These are phyloP conservation scores for Halcyon smyrnensis DNA, from an alignment of 2,797 vertebrate species.

Conservation along the genomic window DNA sequence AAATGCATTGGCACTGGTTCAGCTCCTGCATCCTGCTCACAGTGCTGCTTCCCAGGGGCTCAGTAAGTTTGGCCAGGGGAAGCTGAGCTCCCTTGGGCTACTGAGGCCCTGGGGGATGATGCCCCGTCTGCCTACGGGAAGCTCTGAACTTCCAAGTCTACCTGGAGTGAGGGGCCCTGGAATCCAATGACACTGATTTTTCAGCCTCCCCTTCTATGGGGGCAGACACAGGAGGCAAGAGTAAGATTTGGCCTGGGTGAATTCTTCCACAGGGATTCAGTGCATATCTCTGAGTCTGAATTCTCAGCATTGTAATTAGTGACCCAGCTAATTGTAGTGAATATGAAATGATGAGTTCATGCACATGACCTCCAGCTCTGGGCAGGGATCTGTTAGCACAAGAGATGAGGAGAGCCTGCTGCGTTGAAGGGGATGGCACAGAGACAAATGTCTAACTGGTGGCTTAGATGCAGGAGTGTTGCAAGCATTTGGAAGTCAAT, in stretches of 20 bases:
- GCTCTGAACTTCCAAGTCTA: not conserved
- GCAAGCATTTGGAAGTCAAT: not conserved
- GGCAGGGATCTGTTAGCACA: not conserved
- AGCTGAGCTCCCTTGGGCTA: not conserved
- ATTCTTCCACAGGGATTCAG: not conserved
- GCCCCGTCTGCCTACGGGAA: accelerated
- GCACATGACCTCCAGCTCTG: not conserved
- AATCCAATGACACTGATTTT: accelerated
- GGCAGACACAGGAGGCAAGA: not conserved
- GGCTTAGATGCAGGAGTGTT: not conserved
- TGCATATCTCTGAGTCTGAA: not conserved
- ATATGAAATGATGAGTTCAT: not conserved
- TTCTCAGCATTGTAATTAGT: not conserved
- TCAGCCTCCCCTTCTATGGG: not conserved
- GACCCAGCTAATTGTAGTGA: not conserved
- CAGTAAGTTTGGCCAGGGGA: accelerated
- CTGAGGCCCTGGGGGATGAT: accelerated
- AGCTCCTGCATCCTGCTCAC: not conserved
- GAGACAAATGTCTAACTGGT: not conserved
- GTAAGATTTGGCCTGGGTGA: not conserved
- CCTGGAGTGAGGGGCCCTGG: not conserved
- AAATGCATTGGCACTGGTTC: not conserved
- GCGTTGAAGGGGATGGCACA: not conserved
- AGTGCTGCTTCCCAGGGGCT: not conserved
- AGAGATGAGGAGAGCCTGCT: not conserved